Evolutionary conservation across 2,888 invertebrate species (phyloP), one percentile per base, ranked within the genome.

Genomic region (Pseudolycoriella hygida): DNA sequence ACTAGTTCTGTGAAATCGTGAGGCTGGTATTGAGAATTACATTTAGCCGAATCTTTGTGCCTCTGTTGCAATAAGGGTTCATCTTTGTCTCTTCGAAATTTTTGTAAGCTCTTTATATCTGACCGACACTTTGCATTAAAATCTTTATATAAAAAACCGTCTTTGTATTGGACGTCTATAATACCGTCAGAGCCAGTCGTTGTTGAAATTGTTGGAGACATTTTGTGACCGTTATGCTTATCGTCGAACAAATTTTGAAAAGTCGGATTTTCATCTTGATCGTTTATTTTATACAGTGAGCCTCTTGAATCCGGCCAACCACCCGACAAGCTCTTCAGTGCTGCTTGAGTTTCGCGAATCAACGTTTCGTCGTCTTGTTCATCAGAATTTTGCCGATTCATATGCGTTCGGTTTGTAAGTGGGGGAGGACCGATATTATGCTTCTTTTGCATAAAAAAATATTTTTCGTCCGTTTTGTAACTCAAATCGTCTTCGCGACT

Each of bases 231-330:
- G n/a, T 76, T 73, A 56, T 83, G 78, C 59, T 84, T 85, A 56
- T 86, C 86, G 56, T 84, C 82, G 57, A 87, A 87, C 1, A 87
- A 68, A 62, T 86, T 85, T 57, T 87, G 87, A 55, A 86, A 87
- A 44, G 80, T 79, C 38, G 81, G 80, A 25, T 80, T 77, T 54
- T 84, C 84, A 51, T 86, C 84, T 55, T 80, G 79, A 50, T 77
- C 76, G 50, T 74, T 74, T 44, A 74, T 67, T 46, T 77, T 76
- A 55, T 79, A 79, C 8, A 69, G 57, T 30, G 74, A 73, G 6
- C 73, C 73, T 41, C 77, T 66, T 19, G 77, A 76, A 12, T 81
- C 81, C 5, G 80, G 77, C 82, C 87, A 87, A 60, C 80, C 85
- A 14, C 85, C 86, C 0, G 88, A 86, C n/a, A 90, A 67, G 53